These are phyloP conservation scores for Nasonia longicornis DNA, from an alignment of 1,140 invertebrate genomes.

Conservation along the genomic window DNA sequence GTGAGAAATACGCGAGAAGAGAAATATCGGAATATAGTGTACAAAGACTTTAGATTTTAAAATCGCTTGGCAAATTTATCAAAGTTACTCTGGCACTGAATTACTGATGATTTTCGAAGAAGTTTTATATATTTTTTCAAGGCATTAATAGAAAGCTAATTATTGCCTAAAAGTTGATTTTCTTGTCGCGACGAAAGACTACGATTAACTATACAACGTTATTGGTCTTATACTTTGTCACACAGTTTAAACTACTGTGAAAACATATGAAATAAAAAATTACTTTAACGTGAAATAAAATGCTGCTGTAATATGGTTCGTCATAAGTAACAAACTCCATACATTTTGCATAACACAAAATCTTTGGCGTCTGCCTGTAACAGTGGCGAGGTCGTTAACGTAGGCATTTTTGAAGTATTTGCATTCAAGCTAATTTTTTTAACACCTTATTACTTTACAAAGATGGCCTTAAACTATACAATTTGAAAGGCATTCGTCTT, in stretches of 20 bases:
- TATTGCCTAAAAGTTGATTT: constrained; percentile 1
- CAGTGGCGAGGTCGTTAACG: not conserved
- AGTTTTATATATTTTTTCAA: not conserved
- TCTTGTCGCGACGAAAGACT: not conserved
- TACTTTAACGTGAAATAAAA: not conserved
- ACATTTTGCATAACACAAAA: not conserved
- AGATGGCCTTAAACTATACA: not conserved
- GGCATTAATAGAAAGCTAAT: not conserved
- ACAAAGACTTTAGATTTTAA: not conserved
- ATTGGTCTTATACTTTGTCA: not conserved
- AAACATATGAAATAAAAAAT: not conserved
- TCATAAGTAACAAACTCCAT: not conserved
- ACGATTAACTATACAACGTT: not conserved
- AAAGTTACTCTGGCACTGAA: not conserved
- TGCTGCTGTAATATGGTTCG: not conserved
- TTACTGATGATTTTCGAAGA: not conserved
- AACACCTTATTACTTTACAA: not conserved
- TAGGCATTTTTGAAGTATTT: not conserved
- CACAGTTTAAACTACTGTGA: not conserved
- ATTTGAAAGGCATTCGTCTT: constrained; percentile 25
- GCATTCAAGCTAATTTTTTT: not conserved
- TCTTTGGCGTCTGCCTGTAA: not conserved
- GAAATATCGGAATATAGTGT: not conserved
- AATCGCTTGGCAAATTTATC: not conserved
- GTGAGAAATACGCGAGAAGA: not conserved